Evolutionary conservation across 1,140 invertebrate genomes (phyloP).

Genomic region (Propsilocerus akamusi): DNA sequence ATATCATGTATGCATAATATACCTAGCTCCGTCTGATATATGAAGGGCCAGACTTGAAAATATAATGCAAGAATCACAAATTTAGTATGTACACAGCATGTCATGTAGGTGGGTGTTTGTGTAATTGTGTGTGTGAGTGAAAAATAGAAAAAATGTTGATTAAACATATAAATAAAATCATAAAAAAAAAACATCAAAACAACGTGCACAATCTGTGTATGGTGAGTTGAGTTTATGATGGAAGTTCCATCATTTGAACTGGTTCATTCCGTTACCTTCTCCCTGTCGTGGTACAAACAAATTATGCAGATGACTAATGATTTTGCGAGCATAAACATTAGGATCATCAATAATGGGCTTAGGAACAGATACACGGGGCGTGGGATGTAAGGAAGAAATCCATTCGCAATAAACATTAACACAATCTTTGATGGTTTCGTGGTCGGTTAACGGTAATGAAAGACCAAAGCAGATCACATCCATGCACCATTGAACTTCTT

Average conservation of each 20-base stretch:
- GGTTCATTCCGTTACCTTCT: constrained; percentile 46
- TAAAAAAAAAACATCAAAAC: neutral
- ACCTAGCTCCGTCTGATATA: neutral
- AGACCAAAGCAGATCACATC: constrained; percentile 88
- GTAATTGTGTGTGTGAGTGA: neutral
- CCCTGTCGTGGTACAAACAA: constrained; percentile 85
- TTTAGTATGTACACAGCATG: neutral
- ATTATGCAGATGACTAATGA: constrained; percentile 86
- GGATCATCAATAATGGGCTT: constrained; percentile 73
- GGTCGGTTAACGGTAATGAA: constrained; percentile 71
- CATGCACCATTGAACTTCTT: constrained; percentile 82
- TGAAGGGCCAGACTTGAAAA: neutral
- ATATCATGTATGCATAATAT: neutral
- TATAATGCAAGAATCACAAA: neutral
- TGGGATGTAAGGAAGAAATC: constrained; percentile 69
- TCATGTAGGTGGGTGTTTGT: neutral
- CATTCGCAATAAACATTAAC: constrained; percentile 95
- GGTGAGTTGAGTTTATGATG: constrained; percentile 8
- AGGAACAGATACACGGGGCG: constrained; percentile 66
- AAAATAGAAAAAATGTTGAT: neutral
- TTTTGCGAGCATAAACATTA: constrained; percentile 78
- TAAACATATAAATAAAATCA: neutral
- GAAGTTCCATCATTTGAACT: constrained; percentile 6
- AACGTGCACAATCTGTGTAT: neutral
- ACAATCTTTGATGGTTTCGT: constrained; percentile 88